Conservation (phyloP, 1,140 invertebrate genomes). For the Ylistrum balloti region DNA sequence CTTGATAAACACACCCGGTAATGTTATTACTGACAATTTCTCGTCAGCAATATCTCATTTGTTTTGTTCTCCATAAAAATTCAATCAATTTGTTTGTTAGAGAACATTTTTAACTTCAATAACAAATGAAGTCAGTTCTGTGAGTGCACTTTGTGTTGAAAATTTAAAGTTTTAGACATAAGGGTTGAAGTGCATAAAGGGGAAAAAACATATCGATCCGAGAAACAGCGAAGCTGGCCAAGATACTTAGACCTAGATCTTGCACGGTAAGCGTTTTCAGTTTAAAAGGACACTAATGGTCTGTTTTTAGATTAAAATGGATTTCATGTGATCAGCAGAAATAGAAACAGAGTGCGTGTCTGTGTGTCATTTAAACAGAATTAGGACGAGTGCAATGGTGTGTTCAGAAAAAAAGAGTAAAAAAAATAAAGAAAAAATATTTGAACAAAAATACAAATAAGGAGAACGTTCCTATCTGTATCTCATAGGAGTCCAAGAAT, state of each 20-base stretch:
- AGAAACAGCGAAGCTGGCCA: background rate
- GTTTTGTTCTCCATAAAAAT: background rate
- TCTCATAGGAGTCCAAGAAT: too few species aligned
- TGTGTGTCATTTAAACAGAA: too few species aligned
- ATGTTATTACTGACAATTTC: background rate
- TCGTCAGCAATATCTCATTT: background rate
- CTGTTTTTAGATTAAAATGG: too few species aligned
- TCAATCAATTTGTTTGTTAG: background rate
- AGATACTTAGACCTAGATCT: background rate
- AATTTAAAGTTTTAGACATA: background rate
- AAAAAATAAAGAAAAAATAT: too few species aligned
- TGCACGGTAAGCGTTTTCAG: background rate
- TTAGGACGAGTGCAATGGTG: too few species aligned
- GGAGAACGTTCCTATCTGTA: too few species aligned
- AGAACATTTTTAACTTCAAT: background rate
- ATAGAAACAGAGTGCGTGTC: too few species aligned
- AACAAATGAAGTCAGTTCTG: background rate
- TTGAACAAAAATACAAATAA: too few species aligned
- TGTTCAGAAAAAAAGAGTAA: too few species aligned
- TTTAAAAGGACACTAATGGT: background rate
- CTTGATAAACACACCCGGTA: background rate
- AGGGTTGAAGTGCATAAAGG: background rate
- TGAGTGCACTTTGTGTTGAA: background rate
- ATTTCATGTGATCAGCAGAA: too few species aligned
- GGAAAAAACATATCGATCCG: background rate